Evolutionary conservation across 2,113 vertebrate species (phyloP), one percentile per base, ranked within the genome.

Genomic region (Pachypanchax playfairii): DNA sequence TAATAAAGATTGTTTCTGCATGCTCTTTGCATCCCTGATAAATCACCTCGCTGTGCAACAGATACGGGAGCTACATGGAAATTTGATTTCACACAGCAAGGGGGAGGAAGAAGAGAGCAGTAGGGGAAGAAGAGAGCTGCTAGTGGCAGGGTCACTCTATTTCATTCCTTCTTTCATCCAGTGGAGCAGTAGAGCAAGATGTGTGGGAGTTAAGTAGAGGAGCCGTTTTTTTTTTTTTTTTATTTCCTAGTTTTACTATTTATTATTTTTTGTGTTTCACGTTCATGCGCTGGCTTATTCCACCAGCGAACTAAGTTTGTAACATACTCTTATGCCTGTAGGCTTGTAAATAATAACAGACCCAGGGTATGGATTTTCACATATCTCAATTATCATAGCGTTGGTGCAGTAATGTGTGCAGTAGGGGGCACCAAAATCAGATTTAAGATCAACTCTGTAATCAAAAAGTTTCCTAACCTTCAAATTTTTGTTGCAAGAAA

Each of bases 1-100:
- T 98, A 99, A 98, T 99, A 99, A 98, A 98, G 97, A 97, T 97
- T 96, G 95, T 98, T 98, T 99, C 96, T 98, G 95, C 97, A 98
- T 96, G 97, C 96, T 98, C 96, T 97, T 98, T 97, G 96, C 96
- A 98, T 98, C 96, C 94, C 95, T 98, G 96, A 98, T 97, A 97
- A 97, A 98, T 98, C 95, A 96, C 95, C 96, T 95, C 91, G 93
- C 96, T 95, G 94, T 94, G 95, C 94, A 93, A 95, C 94, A 96
- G 94, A 98, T 94, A 95, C 94, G 91, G 95, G 93, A 92, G 92
- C 93, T 93, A 95, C 94, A 94, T 95, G 93, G 94, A 96, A 96
- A 96, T 96, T 95, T 96, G 96, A 95, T 97, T 97, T 97, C 94
- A 95, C 94, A 94, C 80, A 70, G 86, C 76, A 75, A 82, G 82